Evolutionary conservation across 2,888 invertebrate species (phyloP), one percentile per base, ranked within the genome.

Genomic region (Trachelus troglodyta): DNA sequence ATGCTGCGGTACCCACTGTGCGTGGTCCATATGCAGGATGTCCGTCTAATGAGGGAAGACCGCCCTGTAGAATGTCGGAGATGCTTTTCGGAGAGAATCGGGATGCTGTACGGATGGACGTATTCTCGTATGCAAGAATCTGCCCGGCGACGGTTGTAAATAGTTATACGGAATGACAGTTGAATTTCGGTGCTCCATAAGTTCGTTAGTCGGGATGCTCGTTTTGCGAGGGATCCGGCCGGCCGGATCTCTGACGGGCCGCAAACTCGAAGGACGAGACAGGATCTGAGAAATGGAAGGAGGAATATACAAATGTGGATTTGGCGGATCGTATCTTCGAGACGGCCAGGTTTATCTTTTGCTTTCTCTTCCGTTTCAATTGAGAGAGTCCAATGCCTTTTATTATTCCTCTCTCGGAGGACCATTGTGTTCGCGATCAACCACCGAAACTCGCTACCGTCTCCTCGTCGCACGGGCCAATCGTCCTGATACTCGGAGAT

Each of bases 131-230:
- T 86, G 86, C 86, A 86, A 87, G 86, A 89, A 88, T 87, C 84
- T 81, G 77, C 77, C 77, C 71, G 82, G 71, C 76, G 79, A 81
- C 86, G 83, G 86, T 83, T 88, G 88, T 89, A 88, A 89, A 89
- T 89, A 89, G 88, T 88, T 88, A 88, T 87, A 79, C 84, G 82
- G 84, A 88, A 86, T 89, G 89, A 89, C 89, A 88, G 88, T 87
- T 86, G 86, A 85, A 88, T 88, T 89, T 88, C 79, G 83, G 76
- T 77, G 83, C 79, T 77, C 84, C 79, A 81, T 84, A 84, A 86
- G 83, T 85, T 86, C 83, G 85, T 87, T 86, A 82, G 79, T 77
- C 79, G 78, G 73, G 31, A 79, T 73, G 71, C 73, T 76, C 75
- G n/a, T 74, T 76, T 77, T 15, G 69, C 12, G 23, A 69, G 15